Evolutionary conservation across 2,888 invertebrate species (phyloP).

Genomic region (Caenorhabditis sp.): DNA sequence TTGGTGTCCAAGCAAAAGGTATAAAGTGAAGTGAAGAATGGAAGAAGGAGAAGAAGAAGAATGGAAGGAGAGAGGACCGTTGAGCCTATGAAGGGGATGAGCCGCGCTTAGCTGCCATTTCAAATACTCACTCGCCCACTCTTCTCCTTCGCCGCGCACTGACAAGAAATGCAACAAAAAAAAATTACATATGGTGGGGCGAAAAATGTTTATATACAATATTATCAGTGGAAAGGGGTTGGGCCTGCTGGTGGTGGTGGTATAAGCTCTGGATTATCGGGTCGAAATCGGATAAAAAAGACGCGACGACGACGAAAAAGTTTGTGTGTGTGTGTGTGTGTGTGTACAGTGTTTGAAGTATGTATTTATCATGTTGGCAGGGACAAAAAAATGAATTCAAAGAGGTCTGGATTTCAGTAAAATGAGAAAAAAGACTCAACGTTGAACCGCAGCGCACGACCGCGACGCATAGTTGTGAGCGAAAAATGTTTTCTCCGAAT

Average conservation of each 20-base stretch:
- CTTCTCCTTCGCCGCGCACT: background rate
- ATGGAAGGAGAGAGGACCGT: conserved; percentile 21
- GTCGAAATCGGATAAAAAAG: conserved; percentile 3
- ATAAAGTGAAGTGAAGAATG: background rate
- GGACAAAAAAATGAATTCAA: too few species aligned
- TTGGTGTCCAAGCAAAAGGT: too few species aligned
- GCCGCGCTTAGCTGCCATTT: conserved; percentile 44
- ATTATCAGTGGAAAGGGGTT: background rate
- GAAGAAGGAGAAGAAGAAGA: background rate
- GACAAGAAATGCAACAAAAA: background rate
- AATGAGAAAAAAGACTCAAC: too few species aligned
- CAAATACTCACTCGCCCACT: conserved; percentile 11
- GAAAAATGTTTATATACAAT: conserved; percentile 2
- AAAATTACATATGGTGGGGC: background rate
- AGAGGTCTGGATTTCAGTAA: too few species aligned
- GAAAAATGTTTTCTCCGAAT: too few species aligned
- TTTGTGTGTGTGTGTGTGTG: background rate
- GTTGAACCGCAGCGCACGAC: too few species aligned
- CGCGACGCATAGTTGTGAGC: too few species aligned
- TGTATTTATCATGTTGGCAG: background rate
- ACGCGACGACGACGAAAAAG: background rate
- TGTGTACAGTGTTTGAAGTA: background rate
- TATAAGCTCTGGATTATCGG: conserved; percentile 7
- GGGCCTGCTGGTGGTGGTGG: background rate
- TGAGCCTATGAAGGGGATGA: conserved; percentile 38